These are phyloP conservation scores for Trichopoda pennipes DNA, from an alignment of 2,888 invertebrate genomes.

Conservation along the genomic window DNA sequence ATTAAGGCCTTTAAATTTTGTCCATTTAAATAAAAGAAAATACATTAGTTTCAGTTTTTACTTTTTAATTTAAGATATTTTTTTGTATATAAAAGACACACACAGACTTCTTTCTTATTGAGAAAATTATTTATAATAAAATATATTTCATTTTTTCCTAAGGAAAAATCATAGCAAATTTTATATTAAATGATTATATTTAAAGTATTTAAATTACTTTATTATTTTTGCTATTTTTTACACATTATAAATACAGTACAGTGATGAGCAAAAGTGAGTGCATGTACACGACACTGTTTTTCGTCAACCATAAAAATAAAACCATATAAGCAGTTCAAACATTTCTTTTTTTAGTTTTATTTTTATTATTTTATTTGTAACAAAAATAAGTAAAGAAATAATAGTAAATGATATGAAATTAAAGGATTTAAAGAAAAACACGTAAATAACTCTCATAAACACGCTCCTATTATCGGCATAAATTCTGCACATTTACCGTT, in stretches of 20 bases:
- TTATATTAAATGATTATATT: constrained; percentile 19
- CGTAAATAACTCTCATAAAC: too few species aligned
- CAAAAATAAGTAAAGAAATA: too few species aligned
- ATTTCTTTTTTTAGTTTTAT: too few species aligned
- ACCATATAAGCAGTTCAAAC: too few species aligned
- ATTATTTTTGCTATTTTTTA: constrained; percentile 18
- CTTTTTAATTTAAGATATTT: constrained; percentile 20
- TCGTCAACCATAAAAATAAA: too few species aligned
- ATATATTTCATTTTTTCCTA: constrained; percentile 36
- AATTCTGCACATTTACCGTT: too few species aligned
- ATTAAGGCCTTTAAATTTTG: constrained; percentile 35
- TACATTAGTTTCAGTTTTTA: constrained; percentile 18
- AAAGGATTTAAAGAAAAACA: too few species aligned
- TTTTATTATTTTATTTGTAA: too few species aligned
- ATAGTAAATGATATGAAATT: too few species aligned
- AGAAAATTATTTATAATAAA: neutral
- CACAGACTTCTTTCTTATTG: neutral
- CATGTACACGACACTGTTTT: too few species aligned
- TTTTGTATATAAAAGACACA: neutral
- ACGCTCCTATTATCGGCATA: too few species aligned
- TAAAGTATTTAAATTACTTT: constrained; percentile 22
- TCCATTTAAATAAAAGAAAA: constrained; percentile 43
- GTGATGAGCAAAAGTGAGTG: too few species aligned
- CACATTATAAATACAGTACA: neutral
- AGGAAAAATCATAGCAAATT: constrained; percentile 11